Base-by-base conservation (phyloP, 2,888 invertebrate species). In the Drosophila austrosaltans region DNA sequence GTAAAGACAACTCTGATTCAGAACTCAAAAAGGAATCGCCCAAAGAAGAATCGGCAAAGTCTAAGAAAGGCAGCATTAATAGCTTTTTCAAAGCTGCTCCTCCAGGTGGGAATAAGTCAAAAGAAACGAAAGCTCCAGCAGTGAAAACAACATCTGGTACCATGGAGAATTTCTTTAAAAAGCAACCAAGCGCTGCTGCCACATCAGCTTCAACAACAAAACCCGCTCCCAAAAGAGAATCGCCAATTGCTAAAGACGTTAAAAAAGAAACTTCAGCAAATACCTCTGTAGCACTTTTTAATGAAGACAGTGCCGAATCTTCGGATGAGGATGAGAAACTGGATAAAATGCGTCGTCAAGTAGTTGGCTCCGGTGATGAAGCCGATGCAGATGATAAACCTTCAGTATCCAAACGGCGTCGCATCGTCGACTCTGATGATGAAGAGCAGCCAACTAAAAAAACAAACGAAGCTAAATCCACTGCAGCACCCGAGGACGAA, bases 291-390 rank as follows among this genome's bases (percentile, higher is more conserved):
- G 90, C 91, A 69, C 69, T 91, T 2, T 91, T 92, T 48, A 81
- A 75, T 0, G 83, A 72, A 0, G 87, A 88, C 6, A 83, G 79
- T 8, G 87, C 82, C 0, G 78, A 73, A 0, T 91, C 92, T 0
- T 91, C 91, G 0, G 91, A 91, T 66, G 91, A 91, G 56, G 91
- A 91, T 54, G 91, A 91, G 69, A 85, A 91, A 36, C 36, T 91
- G 10, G 91, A 90, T 32, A 87, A 85, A 3, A 65, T 91, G 16
- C 90, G 89, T 16, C 82, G 91, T n/a, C 70, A 81, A 16, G 76
- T 90, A 4, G 70, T 91, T 2, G 75, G 79, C 1, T 86, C 87
- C 0, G 89, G 81, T 8, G 79, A 82, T 39, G 82, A 85, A 36
- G 74, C 74, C 1, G 83, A 84, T 28, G 71, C 62, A 30, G 22